phyloP scores from a whole-genome alignment of 2,797 vertebrate genomes.

The Furcifer pardalis region DNA sequence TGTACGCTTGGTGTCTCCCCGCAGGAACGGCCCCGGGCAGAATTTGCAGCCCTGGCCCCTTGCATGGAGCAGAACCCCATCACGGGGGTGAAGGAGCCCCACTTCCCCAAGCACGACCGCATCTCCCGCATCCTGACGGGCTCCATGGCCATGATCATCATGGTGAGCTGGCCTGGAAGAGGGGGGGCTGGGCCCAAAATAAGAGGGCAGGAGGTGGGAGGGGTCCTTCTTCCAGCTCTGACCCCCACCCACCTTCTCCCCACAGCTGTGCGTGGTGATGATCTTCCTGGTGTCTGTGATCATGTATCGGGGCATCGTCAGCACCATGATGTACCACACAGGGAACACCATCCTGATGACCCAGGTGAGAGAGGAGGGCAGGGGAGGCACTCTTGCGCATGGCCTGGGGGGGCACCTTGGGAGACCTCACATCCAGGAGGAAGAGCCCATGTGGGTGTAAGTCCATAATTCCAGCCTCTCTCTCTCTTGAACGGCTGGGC shows the following conservation, averaged over 20 bases:
- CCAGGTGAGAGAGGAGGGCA: constrained; percentile 68
- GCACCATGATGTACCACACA: constrained; percentile 80
- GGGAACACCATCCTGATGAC: constrained; percentile 81
- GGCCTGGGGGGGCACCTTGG: background rate
- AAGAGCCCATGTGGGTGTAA: no score
- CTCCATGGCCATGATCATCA: constrained; percentile 83
- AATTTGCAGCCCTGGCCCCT: constrained; percentile 81
- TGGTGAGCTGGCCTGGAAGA: constrained; percentile 75
- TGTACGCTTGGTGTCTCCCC: rapidly evolving
- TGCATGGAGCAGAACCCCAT: constrained; percentile 82
- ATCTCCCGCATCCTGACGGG: constrained; percentile 80
- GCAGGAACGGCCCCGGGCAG: constrained; percentile 80
- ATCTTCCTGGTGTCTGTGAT: constrained; percentile 86
- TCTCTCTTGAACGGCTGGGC: no score
- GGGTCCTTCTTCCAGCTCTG: background rate
- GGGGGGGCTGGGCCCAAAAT: background rate
- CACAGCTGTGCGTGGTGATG: constrained; percentile 82
- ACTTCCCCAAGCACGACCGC: constrained; percentile 77
- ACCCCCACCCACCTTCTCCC: no score
- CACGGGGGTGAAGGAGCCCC: constrained; percentile 83
- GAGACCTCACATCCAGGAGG: no score
- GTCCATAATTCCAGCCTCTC: no score
- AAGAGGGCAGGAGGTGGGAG: no score
- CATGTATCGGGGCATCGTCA: constrained; percentile 82
- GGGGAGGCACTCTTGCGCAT: background rate